phyloP scores from a whole-genome alignment of 2,888 invertebrate genomes.

The Brenthis hecate region DNA sequence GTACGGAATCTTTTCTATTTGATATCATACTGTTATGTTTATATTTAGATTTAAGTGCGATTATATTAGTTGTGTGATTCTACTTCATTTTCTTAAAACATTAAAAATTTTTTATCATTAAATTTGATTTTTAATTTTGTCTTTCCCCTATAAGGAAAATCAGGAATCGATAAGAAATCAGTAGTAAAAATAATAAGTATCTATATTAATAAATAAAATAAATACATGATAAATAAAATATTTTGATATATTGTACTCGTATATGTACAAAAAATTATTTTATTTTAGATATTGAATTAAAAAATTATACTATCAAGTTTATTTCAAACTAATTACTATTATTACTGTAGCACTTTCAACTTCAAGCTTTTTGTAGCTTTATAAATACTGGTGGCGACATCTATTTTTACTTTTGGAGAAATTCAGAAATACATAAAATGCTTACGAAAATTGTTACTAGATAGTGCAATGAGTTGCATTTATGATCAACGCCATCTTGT shows the following conservation, averaged over 20 bases:
- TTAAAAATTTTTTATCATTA: constrained; percentile 13
- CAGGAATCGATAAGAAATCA: neutral
- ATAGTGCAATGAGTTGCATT: neutral
- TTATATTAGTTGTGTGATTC: constrained; percentile 38
- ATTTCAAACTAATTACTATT: too few relatives aligned
- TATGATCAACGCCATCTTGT: neutral
- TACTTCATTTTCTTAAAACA: constrained; percentile 20
- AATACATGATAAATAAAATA: too few relatives aligned
- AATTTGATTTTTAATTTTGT: constrained; percentile 2
- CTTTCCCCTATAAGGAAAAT: neutral
- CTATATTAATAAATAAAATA: too few relatives aligned
- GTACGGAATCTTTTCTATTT: constrained; percentile 30
- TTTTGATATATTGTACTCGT: too few relatives aligned
- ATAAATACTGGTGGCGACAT: constrained; percentile 30
- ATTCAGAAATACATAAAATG: neutral
- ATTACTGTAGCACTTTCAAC: neutral
- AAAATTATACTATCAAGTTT: too few relatives aligned
- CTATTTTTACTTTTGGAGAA: constrained; percentile 8
- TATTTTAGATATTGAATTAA: too few relatives aligned
- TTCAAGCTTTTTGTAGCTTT: too few relatives aligned
- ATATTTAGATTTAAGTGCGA: constrained; percentile 26
- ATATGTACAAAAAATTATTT: too few relatives aligned
- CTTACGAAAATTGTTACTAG: neutral
- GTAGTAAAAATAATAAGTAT: too few relatives aligned
- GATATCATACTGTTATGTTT: constrained; percentile 27